Percentiles rank a stretch among this genome's conserved stretches.
These are phyloP conservation scores for Ptychochromis oligacanthus DNA, from an alignment of 2,113 vertebrate genomes.

Conservation along the genomic window DNA sequence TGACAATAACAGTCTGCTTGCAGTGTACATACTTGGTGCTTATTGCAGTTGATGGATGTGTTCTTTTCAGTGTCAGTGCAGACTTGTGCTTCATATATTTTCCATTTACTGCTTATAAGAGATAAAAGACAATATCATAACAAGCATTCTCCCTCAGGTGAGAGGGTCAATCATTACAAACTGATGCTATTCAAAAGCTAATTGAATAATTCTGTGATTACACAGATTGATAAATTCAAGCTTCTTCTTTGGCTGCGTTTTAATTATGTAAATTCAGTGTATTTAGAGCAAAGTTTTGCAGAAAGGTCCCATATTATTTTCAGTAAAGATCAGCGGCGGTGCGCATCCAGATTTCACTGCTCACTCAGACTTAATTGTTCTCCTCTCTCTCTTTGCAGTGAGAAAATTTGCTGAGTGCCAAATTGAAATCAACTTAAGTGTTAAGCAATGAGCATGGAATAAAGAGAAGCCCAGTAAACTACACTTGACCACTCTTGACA, in stretches of 20 bases:
- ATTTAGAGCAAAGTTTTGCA: not conserved
- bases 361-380: slow-evolving; percentile 43
- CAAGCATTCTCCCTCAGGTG: not conserved
- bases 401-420: slow-evolving; percentile 57
- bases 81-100: not conserved
- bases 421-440: slow-evolving; percentile 69
- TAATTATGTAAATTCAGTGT: not conserved
- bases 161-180: not conserved
- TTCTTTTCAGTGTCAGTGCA: not conserved
- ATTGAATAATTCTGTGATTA: not conserved
- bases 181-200: fast-evolving
- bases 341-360: slow-evolving; percentile 5
- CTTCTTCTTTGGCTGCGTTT: not conserved
- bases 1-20: not conserved
- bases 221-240: not conserved
- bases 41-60: not conserved
- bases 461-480: slow-evolving; percentile 65
- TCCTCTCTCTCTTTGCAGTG: slow-evolving; percentile 9
- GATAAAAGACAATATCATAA: not conserved
- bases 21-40: not conserved
- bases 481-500: slow-evolving; percentile 81
- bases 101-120: too few species aligned
- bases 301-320: not conserved
- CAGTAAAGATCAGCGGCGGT: not conserved
- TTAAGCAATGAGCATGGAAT: slow-evolving; percentile 72